phyloP scores from a whole-genome alignment of 2,888 invertebrate genomes.

The Pedicia rivosa region DNA sequence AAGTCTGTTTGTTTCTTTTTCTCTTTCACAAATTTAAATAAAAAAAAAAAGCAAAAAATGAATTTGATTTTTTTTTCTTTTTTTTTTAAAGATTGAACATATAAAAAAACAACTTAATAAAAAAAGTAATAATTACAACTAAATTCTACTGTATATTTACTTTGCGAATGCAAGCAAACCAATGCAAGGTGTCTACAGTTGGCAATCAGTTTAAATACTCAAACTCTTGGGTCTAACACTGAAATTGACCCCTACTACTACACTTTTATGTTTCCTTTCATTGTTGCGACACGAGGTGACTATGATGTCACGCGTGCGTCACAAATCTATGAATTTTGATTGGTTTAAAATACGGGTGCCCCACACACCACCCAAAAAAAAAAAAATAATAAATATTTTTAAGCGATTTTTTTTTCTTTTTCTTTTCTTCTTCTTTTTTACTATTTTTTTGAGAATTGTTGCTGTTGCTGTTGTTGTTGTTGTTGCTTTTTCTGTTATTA shows the following conservation, averaged over 20 bases:
- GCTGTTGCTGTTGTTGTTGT: too few relatives aligned
- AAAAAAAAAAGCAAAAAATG: conserved; percentile 12
- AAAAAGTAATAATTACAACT: conserved; percentile 5
- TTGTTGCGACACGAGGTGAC: conserved; percentile 6
- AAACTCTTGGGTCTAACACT: conserved; percentile 10
- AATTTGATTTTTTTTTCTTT: conserved; percentile 34
- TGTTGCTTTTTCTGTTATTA: too few relatives aligned
- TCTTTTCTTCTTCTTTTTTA: not conserved
- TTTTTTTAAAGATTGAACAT: conserved; percentile 23
- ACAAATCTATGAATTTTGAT: conserved; percentile 2
- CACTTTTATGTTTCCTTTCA: not conserved
- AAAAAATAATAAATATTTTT: not conserved
- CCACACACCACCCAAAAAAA: conserved; percentile 4
- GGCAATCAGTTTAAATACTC: conserved; percentile 48
- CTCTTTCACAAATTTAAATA: conserved; percentile 23
- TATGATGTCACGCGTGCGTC: conserved; percentile 10
- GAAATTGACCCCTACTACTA: conserved; percentile 6
- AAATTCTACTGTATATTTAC: conserved; percentile 15
- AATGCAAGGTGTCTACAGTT: conserved; percentile 47
- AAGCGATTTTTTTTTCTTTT: not conserved
- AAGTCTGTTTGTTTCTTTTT: conserved; percentile 34
- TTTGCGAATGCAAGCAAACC: conserved; percentile 34
- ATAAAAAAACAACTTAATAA: conserved; percentile 12
- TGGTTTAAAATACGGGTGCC: conserved; percentile 2
- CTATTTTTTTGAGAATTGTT: not conserved